Percentiles rank a stretch among this genome's conserved stretches.
phyloP scores from a whole-genome alignment of 2,888 invertebrate species.

The Rhamphomyia laevipes region DNA sequence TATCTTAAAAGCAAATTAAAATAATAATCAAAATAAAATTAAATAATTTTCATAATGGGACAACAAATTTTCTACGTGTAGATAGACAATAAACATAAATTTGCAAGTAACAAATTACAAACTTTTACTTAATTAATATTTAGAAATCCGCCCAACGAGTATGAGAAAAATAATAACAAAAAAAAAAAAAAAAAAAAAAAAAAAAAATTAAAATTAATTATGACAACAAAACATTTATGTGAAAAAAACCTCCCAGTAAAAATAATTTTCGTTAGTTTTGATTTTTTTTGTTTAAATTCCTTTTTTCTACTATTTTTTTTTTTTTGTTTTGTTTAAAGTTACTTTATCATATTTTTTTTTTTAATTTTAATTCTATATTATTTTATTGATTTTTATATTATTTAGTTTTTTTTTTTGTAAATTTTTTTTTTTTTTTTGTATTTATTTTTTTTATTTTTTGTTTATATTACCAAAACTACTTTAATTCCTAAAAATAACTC shows the following conservation, averaged over 20 bases:
- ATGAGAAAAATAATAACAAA: slow-evolving; percentile 21
- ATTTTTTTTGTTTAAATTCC: slow-evolving; percentile 17
- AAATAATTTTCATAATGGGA: no score
- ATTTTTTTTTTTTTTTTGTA: slow-evolving; percentile 16
- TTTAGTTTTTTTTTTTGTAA: slow-evolving; percentile 7
- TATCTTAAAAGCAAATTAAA: no score
- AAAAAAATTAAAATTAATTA: no score
- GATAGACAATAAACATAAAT: no score
- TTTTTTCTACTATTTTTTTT: slow-evolving; percentile 6
- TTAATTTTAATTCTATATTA: slow-evolving; percentile 17
- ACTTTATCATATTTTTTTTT: slow-evolving; percentile 26
- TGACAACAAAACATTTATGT: background rate
- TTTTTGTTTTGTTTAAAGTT: slow-evolving; percentile 5
- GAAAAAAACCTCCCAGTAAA: slow-evolving; percentile 7
- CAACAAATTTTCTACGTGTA: no score
- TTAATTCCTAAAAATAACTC: slow-evolving; percentile 1
- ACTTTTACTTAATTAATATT: background rate
- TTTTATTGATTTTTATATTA: slow-evolving; percentile 9
- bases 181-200: slow-evolving; percentile 29
- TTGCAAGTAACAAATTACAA: background rate
- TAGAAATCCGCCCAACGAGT: background rate
- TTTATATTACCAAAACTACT: slow-evolving; percentile 23
- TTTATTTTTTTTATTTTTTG: slow-evolving; percentile 21
- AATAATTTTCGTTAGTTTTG: slow-evolving; percentile 20
- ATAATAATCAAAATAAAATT: no score